phyloP scores from a whole-genome alignment of 2,113 vertebrate genomes.

The Orcinus orca region DNA sequence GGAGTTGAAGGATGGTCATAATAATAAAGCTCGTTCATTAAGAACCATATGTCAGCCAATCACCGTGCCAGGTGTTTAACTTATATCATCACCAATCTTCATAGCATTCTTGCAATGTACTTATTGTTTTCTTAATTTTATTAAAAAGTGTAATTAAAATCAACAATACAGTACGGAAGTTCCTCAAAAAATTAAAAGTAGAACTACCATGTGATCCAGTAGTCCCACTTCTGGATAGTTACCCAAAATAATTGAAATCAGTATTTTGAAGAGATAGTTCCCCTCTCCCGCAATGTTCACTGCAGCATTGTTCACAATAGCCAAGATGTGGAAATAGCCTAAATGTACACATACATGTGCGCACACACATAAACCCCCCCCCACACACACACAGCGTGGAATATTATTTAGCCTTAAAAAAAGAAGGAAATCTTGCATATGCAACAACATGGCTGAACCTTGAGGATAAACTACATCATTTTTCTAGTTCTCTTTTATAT shows the following conservation, averaged over 20 bases:
- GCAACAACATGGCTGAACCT: background rate
- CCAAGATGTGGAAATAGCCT: background rate
- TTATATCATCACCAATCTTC: background rate
- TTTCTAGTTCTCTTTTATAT: background rate
- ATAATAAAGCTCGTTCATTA: background rate
- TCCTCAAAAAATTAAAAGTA: background rate
- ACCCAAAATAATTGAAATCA: background rate
- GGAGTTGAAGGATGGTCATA: background rate
- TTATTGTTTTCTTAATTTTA: background rate
- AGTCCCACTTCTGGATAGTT: background rate
- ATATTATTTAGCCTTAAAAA: background rate
- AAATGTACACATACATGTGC: background rate
- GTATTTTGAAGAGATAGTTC: background rate
- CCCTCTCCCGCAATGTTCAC: accelerated
- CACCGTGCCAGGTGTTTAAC: background rate
- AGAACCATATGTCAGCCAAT: background rate
- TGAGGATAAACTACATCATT: background rate
- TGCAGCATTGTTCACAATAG: background rate
- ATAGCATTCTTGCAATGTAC: background rate
- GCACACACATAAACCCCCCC: no score
- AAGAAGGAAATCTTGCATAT: background rate
- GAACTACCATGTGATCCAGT: background rate
- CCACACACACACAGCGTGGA: background rate
- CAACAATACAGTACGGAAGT: background rate
- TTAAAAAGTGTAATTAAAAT: background rate